Base-by-base conservation (phyloP, 2,113 vertebrate genomes). In the Eudyptes chrysolophus region DNA sequence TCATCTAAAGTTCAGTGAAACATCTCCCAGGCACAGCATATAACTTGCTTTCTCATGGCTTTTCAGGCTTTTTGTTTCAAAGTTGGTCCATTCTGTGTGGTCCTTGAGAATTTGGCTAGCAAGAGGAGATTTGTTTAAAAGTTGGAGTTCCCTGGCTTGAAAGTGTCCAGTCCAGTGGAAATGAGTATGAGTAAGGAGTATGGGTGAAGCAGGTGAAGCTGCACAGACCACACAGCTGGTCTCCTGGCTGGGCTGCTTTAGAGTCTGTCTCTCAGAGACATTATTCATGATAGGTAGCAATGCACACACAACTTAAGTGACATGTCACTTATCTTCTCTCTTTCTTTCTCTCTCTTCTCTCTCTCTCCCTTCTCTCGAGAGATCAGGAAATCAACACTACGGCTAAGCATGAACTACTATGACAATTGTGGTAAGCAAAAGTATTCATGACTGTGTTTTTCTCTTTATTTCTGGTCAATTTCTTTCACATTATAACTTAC, bases 21-120 rank as follows among this genome's bases (percentile, higher is more conserved):
- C 0, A 0, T 11, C 36, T 87, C 52, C 34, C 21, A 66, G n/a
- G 25, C 13, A 32, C 11, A 21, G 27, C 1, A 1, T 3, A 5
- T 11, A 36, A 25, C 30, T 54, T 55, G 7, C 18, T 42, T 72
- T 64, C 48, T 42, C 3, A 0, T 19, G 12, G 9, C 34, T 57
- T 64, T 79, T 49, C 65, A 79, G 65, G 29, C 13, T 14, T 76
- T 55, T 64, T 8, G 7, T 69, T 85, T 65, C 55, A 42, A 77
- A 75, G 19, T 7, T 86, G 26, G 13, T 76, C 36, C 15, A 6
- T 65, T 70, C 84, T 62, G 3, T 62, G 21, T 5, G 9, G 14
- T 60, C n/a, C 2, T 8, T 1, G 3, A 92, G 34, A 85, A 60
- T 48, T 46, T 11, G 3, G 21, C 19, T 92, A 13, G 24, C 18